Conservation (phyloP, 2,888 invertebrate genomes). For the Latrodectus hesperus region DNA sequence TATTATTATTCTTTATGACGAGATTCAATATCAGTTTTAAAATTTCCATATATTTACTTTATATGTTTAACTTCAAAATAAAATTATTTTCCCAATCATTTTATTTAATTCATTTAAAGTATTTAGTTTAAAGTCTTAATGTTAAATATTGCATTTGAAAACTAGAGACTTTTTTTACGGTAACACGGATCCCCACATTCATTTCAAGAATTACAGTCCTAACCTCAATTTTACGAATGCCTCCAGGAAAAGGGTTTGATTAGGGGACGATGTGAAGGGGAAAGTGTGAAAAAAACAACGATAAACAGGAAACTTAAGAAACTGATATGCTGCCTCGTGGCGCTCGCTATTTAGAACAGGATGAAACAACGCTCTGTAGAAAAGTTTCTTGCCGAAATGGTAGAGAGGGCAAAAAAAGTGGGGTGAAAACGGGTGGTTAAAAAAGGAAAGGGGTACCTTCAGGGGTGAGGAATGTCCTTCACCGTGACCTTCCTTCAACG, state of each 20-base stretch:
- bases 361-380: not conserved
- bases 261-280: not conserved
- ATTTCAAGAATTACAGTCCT: not conserved
- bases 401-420: constrained; percentile 12
- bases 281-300: constrained; percentile 9
- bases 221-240: not conserved
- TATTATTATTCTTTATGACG: too few species aligned
- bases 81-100: too few species aligned
- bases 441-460: constrained; percentile 59
- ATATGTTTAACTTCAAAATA: too few species aligned
- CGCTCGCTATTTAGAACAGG: not conserved
- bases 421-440: constrained; percentile 45
- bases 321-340: not conserved
- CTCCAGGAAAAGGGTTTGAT: not conserved
- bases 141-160: too few species aligned
- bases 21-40: too few species aligned
- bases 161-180: too few species aligned
- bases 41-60: too few species aligned
- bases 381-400: not conserved
- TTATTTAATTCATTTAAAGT: too few species aligned
- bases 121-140: too few species aligned
- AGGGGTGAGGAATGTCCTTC: constrained; percentile 62
- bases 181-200: not conserved
- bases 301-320: constrained; percentile 16
- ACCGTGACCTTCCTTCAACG: constrained; percentile 46